A percentile compares a stretch with the other conserved stretches of the same genome.
Evolutionary conservation across 2,888 invertebrate genomes (phyloP).

Genomic region (Cryptocephalus moraei): DNA sequence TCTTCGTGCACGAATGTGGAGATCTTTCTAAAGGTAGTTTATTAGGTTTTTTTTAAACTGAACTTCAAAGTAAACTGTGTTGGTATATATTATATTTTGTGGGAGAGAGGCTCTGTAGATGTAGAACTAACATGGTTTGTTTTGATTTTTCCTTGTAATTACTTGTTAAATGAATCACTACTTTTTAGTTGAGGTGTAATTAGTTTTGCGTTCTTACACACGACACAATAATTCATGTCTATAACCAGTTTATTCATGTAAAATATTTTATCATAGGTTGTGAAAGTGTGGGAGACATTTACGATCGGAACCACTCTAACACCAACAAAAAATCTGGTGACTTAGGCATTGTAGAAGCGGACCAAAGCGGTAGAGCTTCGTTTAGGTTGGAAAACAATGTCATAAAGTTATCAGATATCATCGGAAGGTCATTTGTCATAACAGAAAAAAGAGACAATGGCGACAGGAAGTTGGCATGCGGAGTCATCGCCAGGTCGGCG

Average conservation of each 20-base stretch:
- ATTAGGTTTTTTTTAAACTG: too few species aligned
- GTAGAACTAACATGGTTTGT: too few species aligned
- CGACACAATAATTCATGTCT: too few species aligned
- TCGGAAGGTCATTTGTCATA: conserved; percentile 70
- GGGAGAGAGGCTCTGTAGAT: too few species aligned
- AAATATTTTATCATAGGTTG: conserved; percentile 33
- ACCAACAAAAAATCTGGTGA: conserved; percentile 51
- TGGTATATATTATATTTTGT: too few species aligned
- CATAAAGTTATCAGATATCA: conserved; percentile 60
- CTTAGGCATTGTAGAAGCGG: conserved; percentile 53
- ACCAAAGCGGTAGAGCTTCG: conserved; percentile 50
- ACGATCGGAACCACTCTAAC: conserved; percentile 42
- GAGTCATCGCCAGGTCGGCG: conserved; percentile 80
- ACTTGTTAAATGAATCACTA: too few species aligned
- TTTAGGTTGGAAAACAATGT: conserved; percentile 52
- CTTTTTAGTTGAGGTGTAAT: too few species aligned
- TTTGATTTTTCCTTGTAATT: too few species aligned
- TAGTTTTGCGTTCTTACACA: too few species aligned
- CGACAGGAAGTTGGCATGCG: conserved; percentile 48
- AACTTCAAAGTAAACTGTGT: too few species aligned
- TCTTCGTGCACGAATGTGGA: conserved; percentile 62
- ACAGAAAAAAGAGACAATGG: conserved; percentile 37
- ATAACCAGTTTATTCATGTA: too few species aligned
- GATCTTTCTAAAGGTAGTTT: conserved; percentile 52
- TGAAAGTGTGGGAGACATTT: conserved; percentile 51